Evolutionary conservation across 2,797 vertebrate species (phyloP).

Genomic region (Manis javanica): DNA sequence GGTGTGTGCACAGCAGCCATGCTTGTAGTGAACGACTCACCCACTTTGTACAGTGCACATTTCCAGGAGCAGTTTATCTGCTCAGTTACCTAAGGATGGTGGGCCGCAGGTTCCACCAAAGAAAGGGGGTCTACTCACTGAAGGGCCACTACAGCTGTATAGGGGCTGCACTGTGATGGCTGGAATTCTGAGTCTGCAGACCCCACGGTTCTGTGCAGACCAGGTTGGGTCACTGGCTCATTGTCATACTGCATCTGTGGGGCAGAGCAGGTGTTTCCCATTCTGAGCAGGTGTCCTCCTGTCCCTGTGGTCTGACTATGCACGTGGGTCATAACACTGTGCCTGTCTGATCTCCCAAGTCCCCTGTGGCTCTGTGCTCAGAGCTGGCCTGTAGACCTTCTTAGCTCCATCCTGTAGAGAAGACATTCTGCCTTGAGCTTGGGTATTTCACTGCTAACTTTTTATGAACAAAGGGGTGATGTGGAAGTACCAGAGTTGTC

Average conservation of each 20-base stretch:
- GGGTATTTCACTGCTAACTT: neutral
- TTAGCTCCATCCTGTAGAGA: neutral
- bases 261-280: neutral
- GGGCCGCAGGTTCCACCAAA: fast-evolving
- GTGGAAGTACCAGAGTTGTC: neutral
- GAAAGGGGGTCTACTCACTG: neutral
- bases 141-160: fast-evolving
- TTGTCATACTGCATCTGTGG: neutral
- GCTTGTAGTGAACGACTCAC: neutral
- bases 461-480: neutral
- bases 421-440: neutral
- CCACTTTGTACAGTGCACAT: fast-evolving
- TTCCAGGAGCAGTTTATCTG: fast-evolving
- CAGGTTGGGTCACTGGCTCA: fast-evolving
- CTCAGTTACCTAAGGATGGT: neutral
- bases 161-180: neutral
- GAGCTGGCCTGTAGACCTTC: neutral
- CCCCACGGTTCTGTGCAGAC: neutral
- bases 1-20: fast-evolving
- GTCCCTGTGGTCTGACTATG: neutral
- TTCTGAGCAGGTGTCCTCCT: neutral
- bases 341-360: neutral
- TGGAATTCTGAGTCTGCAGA: neutral
- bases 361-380: neutral
- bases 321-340: fast-evolving